A percentile compares a stretch with the other conserved stretches of the same genome.
Evolutionary conservation across 2,797 vertebrate genomes (phyloP).

Genomic region (Falco naumanni): DNA sequence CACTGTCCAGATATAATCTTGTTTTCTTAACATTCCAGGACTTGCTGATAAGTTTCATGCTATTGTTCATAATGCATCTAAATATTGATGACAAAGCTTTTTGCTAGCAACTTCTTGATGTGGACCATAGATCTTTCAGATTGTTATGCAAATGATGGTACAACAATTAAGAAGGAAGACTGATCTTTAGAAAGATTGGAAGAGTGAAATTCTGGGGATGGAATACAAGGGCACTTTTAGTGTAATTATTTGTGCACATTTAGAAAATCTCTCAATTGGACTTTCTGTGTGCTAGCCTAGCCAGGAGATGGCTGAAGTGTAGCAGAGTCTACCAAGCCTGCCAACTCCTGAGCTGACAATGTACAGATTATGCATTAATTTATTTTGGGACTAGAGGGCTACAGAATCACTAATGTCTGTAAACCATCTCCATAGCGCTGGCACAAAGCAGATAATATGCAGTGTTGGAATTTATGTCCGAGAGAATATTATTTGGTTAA

Average conservation of each 20-base stretch:
- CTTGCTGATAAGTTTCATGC: not conserved
- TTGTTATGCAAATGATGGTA: not conserved
- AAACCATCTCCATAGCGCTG: not conserved
- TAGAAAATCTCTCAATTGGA: not conserved
- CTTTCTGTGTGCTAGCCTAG: not conserved
- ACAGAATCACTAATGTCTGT: slow-evolving; percentile 18
- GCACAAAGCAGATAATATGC: not conserved
- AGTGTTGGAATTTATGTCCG: slow-evolving; percentile 13
- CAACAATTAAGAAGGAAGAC: not conserved
- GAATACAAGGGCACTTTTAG: not conserved
- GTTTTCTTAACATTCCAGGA: not conserved
- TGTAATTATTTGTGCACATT: not conserved
- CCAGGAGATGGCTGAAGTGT: not conserved
- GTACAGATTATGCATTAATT: slow-evolving; percentile 31
- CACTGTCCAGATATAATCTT: not conserved
- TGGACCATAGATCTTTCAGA: not conserved
- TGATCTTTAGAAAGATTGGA: not conserved
- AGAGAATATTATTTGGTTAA: slow-evolving; percentile 24
- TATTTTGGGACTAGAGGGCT: slow-evolving; percentile 1
- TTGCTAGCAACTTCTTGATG: not conserved
- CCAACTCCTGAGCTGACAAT: not conserved
- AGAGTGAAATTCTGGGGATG: not conserved
- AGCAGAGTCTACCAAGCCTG: not conserved
- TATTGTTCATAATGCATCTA: not conserved
- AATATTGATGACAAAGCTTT: not conserved